Conservation (phyloP, 2,888 invertebrate species). For the Agrotis segetum region DNA sequence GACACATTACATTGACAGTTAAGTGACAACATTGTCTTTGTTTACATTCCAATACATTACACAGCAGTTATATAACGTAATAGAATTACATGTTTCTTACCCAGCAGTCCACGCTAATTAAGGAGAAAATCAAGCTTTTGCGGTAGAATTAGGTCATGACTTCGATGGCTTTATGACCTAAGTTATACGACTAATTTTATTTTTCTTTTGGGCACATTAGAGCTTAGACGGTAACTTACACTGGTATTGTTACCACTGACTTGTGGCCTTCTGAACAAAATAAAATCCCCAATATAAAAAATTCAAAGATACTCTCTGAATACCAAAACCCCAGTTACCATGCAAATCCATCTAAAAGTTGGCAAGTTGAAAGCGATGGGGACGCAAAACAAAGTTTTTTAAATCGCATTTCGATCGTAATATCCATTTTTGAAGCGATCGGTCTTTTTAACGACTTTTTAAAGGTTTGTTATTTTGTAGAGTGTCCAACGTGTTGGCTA, state of each 20-base stretch:
- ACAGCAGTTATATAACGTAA: no score
- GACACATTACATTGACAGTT: no score
- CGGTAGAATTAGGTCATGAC: no score
- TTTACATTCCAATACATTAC: no score
- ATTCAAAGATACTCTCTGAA: not conserved
- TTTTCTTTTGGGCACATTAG: no score
- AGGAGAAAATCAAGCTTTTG: no score
- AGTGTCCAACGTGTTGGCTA: slow-evolving; percentile 25
- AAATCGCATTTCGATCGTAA: slow-evolving; percentile 29
- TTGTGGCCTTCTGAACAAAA: not conserved
- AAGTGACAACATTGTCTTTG: no score
- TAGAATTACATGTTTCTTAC: no score
- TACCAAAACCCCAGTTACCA: slow-evolving; percentile 14
- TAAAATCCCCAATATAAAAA: not conserved
- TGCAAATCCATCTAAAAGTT: slow-evolving; percentile 21
- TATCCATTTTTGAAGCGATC: slow-evolving; percentile 28
- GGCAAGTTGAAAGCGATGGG: slow-evolving; percentile 27
- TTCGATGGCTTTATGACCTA: no score
- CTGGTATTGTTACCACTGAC: not conserved
- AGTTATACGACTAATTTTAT: no score
- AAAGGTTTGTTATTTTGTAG: slow-evolving; percentile 33
- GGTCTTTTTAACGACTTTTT: slow-evolving; percentile 42
- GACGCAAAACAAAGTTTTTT: slow-evolving; percentile 34
- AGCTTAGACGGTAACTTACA: not conserved
- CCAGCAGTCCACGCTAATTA: no score